Evolutionary conservation across 2,797 vertebrate genomes (phyloP).

Genomic region (Nyctibius grandis): DNA sequence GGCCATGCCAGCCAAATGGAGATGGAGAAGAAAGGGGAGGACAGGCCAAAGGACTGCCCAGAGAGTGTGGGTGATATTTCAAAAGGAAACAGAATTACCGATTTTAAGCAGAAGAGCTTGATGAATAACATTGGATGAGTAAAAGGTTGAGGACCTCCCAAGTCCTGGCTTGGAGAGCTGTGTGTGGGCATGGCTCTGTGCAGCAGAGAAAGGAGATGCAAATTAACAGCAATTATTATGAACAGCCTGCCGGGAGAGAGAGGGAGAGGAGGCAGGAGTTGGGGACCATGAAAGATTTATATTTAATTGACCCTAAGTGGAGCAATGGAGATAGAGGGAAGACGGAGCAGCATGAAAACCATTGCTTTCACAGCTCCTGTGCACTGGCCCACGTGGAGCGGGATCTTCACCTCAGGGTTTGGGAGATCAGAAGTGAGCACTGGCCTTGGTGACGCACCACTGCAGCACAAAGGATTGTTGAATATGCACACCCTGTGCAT

Average conservation of each 20-base stretch:
- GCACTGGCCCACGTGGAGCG: rapidly evolving
- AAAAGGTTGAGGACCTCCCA: not conserved
- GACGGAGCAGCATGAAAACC: not conserved
- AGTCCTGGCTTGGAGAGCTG: not conserved
- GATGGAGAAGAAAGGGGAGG: not conserved
- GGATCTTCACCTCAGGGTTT: not conserved
- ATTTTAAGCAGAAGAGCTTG: not conserved
- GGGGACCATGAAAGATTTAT: not conserved
- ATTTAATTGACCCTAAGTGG: not conserved
- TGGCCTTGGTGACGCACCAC: not conserved
- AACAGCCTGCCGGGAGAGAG: not conserved
- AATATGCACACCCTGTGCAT: rapidly evolving
- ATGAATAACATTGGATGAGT: not conserved
- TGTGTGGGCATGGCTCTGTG: not conserved
- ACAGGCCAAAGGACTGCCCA: not conserved
- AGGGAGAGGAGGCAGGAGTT: not conserved
- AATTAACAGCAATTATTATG: not conserved
- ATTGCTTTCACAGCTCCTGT: not conserved
- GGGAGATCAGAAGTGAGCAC: not conserved
- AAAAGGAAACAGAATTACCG: not conserved
- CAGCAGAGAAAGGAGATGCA: not conserved
- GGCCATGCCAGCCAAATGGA: not conserved
- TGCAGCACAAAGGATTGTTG: rapidly evolving
- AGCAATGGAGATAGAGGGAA: not conserved
- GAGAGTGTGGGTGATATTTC: not conserved